These are phyloP conservation scores for Chymomyza caudatula DNA, from an alignment of 2,888 invertebrate genomes.

Conservation along the genomic window DNA sequence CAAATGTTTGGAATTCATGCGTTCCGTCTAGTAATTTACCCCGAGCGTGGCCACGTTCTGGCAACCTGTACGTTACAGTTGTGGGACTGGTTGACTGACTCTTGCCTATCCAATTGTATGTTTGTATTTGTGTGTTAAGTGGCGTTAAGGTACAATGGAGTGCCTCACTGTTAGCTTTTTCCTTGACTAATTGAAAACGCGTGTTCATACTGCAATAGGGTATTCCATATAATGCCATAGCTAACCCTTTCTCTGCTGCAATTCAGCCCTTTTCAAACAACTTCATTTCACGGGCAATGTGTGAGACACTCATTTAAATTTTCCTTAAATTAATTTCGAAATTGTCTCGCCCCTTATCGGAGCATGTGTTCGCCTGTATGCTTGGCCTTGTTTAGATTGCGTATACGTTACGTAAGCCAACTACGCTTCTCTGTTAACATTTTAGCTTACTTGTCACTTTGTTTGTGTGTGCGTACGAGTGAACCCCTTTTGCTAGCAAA, in stretches of 20 bases:
- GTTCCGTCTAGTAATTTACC: conserved; percentile 60
- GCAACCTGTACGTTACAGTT: background rate
- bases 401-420: conserved; percentile 25
- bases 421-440: conserved; percentile 32
- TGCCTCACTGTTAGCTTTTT: conserved; percentile 16
- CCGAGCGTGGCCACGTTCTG: conserved; percentile 10
- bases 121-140: conserved; percentile 17
- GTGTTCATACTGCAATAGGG: conserved; percentile 50
- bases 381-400: conserved; percentile 26
- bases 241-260: conserved; percentile 7
- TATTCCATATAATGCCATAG: conserved; percentile 34
- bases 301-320: conserved; percentile 43
- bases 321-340: conserved; percentile 44
- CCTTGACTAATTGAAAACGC: conserved; percentile 59
- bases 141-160: conserved; percentile 23
- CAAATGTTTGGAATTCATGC: conserved; percentile 62
- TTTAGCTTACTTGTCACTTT: conserved; percentile 25
- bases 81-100: conserved; percentile 7
- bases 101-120: conserved; percentile 11
- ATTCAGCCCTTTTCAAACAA: conserved; percentile 32
- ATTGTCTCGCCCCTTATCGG: conserved; percentile 16
- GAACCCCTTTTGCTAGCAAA: conserved; percentile 45
- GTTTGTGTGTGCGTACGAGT: conserved; percentile 7
- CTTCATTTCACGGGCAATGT: conserved; percentile 1
- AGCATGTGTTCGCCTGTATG: too few relatives aligned